These are phyloP conservation scores for Stegodyphus dumicola DNA, from an alignment of 1,140 invertebrate genomes.

Conservation along the genomic window DNA sequence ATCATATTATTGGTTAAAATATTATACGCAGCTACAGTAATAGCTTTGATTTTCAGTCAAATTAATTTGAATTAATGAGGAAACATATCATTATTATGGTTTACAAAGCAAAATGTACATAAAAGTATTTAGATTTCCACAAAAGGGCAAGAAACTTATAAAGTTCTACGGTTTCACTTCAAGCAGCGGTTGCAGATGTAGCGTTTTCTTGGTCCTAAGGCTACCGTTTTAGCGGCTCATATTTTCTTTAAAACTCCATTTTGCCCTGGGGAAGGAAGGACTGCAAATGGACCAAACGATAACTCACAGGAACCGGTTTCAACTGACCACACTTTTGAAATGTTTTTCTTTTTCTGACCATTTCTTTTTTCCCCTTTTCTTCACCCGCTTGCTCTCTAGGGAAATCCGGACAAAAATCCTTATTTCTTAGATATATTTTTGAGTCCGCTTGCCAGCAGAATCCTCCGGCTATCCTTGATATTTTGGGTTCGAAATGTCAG, in stretches of 20 bases:
- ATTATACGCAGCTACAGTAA: too few relatives aligned
- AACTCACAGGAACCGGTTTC: conserved; percentile 55
- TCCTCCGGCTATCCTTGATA: conserved; percentile 27
- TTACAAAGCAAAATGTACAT: too few relatives aligned
- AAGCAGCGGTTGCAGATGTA: conserved; percentile 36
- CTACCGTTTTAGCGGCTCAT: conserved; percentile 39
- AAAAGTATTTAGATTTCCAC: too few relatives aligned
- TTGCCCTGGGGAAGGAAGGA: conserved; percentile 35
- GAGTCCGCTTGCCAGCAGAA: not conserved
- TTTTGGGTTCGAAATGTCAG: conserved; percentile 47
- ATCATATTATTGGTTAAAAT: too few relatives aligned
- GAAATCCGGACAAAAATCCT: conserved; percentile 38
- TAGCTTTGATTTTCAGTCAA: too few relatives aligned
- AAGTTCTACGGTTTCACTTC: not conserved
- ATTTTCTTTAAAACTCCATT: conserved; percentile 54
- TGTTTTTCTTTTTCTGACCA: conserved; percentile 1
- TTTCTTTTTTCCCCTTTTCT: conserved; percentile 5
- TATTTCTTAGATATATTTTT: conserved; percentile 42
- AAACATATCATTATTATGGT: too few relatives aligned
- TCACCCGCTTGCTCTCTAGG: conserved; percentile 19
- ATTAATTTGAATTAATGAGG: too few relatives aligned
- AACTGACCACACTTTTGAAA: conserved; percentile 56
- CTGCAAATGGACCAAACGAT: conserved; percentile 44
- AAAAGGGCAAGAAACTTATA: not conserved
- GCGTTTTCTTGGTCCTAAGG: conserved; percentile 16